phyloP scores from a whole-genome alignment of 1,140 invertebrate genomes.

The Temnothorax nylanderi region DNA sequence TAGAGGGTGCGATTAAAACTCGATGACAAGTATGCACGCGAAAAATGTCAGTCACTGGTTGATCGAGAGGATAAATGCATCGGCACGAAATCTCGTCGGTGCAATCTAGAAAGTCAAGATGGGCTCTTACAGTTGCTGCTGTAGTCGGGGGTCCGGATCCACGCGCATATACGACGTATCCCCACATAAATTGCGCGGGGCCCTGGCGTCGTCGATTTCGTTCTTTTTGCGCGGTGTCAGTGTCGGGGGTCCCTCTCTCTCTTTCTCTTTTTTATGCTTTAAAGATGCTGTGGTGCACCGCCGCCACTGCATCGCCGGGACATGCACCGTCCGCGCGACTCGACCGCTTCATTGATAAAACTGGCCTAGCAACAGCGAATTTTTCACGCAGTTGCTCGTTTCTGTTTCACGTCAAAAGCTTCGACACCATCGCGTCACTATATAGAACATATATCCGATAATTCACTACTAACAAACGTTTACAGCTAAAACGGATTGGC shows the following conservation, averaged over 20 bases:
- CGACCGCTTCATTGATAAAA: constrained; percentile 27
- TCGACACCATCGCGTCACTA: not conserved
- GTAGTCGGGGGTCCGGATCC: constrained; percentile 11
- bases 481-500: constrained; percentile 4
- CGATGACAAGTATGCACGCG: not conserved
- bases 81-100: constrained; percentile 31
- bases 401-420: not conserved
- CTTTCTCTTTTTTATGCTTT: not conserved
- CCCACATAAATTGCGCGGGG: constrained; percentile 47
- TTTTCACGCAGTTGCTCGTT: not conserved
- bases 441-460: not conserved
- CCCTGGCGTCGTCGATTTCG: constrained; percentile 27
- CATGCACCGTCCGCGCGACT: not conserved
- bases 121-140: not conserved
- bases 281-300: constrained; percentile 14
- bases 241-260: not conserved
- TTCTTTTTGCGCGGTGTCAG: constrained; percentile 50
- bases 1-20: not conserved
- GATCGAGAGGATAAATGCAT: not conserved
- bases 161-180: constrained; percentile 28
- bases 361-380: constrained; percentile 40
- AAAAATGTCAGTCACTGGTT: not conserved
- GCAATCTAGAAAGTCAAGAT: constrained; percentile 32
- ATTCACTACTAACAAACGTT: not conserved
- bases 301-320: not conserved